Evolutionary conservation across 2,113 vertebrate species (phyloP), one percentile per base, ranked within the genome.

Genomic region (Amphiprion ocellaris): DNA sequence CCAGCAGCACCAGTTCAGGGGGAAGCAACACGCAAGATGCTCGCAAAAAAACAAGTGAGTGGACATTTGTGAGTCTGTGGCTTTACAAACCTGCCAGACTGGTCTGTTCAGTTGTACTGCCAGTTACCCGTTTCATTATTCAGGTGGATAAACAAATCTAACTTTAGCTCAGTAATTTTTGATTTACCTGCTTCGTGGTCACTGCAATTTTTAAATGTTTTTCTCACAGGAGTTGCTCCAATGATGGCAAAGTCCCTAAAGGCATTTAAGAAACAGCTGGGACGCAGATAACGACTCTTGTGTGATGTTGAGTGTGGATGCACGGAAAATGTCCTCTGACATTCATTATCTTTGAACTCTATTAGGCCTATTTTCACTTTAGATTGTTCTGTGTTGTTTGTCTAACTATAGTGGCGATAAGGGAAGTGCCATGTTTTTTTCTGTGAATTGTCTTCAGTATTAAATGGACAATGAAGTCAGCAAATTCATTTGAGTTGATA

Each of bases 171-270:
- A 66, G 26, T 56, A 52, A 60, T 50, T 30, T 15, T 60, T 56
- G 47, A 26, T 50, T 59, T 1, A 50, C 26, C 33, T 2, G 4
- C 4, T 53, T 37, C 3, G 21, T 64, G 3, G 26, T 64, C 7
- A 23, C 8, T 52, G 49, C 23, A 16, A 44, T 64, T 63, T 41
- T 49, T 54, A 50, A 12, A 19, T 50, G 10, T 53, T 80, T 15
- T 77, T 62, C 23, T 72, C 26, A 65, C 83, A 97, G 96, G 92
- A 93, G 91, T 96, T 10, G 95, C 95, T 68, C 97, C 96, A 70
- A 96, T 96, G 85, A 97, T 97, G 96, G 96, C 92, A 67, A 97
- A 97, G 89, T 95, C 95, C 50, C 84, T 97, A 78, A 96, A 93
- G 87, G 92, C 93, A 2, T 94, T 96, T 81, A 95, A 91, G 89